These are phyloP conservation scores for Perccottus glenii DNA, from an alignment of 2,113 vertebrate genomes.

Conservation along the genomic window DNA sequence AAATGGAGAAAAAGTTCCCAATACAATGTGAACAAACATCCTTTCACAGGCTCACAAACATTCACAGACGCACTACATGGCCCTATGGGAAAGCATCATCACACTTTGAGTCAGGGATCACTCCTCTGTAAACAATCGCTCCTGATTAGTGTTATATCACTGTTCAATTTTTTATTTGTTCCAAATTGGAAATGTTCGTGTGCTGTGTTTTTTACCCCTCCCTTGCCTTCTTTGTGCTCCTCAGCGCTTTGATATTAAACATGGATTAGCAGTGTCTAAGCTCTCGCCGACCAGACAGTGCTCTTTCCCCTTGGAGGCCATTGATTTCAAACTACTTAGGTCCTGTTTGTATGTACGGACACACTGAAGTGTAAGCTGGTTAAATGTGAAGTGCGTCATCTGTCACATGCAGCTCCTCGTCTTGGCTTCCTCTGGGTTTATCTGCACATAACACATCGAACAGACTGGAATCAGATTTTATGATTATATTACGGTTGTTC, in stretches of 20 bases:
- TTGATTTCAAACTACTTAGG: slow-evolving; percentile 75
- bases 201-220: slow-evolving; percentile 29
- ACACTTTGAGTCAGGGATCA: slow-evolving; percentile 69
- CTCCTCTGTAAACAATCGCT: slow-evolving; percentile 73
- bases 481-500: slow-evolving; percentile 18
- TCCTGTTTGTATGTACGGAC: slow-evolving; percentile 79
- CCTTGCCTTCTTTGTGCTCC: slow-evolving; percentile 6
- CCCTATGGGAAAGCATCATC: slow-evolving; percentile 49
- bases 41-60: slow-evolving; percentile 55
- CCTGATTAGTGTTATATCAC: slow-evolving; percentile 79
- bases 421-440: slow-evolving; percentile 57
- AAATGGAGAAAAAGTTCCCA: slow-evolving; percentile 37
- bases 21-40: slow-evolving; percentile 41
- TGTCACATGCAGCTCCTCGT: slow-evolving; percentile 57
- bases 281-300: slow-evolving; percentile 26
- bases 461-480: slow-evolving; percentile 35
- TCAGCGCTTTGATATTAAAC: slow-evolving; percentile 75
- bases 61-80: slow-evolving; percentile 20
- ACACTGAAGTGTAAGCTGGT: slow-evolving; percentile 75
- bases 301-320: slow-evolving; percentile 47
- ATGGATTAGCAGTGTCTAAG: slow-evolving; percentile 74
- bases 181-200: slow-evolving; percentile 72
- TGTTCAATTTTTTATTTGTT: slow-evolving; percentile 80
- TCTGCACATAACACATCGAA: slow-evolving; percentile 43
- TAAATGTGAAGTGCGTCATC: slow-evolving; percentile 80